Evolutionary conservation across 2,797 vertebrate genomes (phyloP).

Genomic region (Hemitrygon akajei): DNA sequence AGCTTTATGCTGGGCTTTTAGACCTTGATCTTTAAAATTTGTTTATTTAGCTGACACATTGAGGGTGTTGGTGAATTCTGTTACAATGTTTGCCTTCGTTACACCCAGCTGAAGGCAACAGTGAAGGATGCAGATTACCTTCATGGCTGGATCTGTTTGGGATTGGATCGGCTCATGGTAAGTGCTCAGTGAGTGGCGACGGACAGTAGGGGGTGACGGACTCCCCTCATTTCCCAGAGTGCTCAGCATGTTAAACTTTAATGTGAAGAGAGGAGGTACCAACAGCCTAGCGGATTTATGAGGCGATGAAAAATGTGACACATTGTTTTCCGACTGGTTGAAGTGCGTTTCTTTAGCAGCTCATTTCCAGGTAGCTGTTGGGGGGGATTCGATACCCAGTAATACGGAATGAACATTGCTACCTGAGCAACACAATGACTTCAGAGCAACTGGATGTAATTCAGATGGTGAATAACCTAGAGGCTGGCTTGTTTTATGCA

Average conservation of each 20-base stretch:
- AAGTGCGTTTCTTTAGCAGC: background rate
- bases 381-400: background rate
- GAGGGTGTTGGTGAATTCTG: too few species aligned
- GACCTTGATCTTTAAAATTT: too few species aligned
- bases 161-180: background rate
- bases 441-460: background rate
- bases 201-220: too few species aligned
- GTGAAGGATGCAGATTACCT: background rate
- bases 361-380: background rate
- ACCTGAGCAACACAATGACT: too few species aligned
- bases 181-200: background rate
- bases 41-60: too few species aligned
- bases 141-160: background rate
- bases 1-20: too few species aligned
- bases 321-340: background rate
- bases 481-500: too few species aligned
- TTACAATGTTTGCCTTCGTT: too few species aligned
- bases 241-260: background rate
- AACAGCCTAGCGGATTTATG: too few species aligned
- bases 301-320: background rate
- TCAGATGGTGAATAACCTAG: too few species aligned
- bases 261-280: background rate
- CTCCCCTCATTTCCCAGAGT: too few species aligned
- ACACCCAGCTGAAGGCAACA: background rate
- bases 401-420: background rate